A percentile compares a stretch with the other conserved stretches of the same genome.
Conservation (phyloP, 1,140 invertebrate genomes). For the Drosophila navojoa region DNA sequence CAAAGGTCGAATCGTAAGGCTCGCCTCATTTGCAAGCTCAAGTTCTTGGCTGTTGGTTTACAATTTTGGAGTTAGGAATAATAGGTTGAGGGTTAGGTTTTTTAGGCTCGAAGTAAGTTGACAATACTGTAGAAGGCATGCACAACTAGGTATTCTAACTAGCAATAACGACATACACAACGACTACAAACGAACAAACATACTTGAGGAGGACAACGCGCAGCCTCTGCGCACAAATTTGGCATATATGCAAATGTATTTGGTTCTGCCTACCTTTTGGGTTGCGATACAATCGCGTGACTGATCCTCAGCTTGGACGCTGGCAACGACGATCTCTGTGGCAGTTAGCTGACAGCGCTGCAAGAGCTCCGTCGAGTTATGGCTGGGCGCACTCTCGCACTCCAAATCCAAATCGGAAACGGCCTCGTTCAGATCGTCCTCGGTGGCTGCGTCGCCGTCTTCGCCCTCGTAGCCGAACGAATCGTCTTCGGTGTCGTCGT, state of each 20-base stretch:
- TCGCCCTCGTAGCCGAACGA: slow-evolving; percentile 71
- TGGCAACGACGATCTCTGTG: slow-evolving; percentile 57
- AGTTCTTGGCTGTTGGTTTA: slow-evolving; percentile 26
- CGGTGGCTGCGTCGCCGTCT: slow-evolving; percentile 63
- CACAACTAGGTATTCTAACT: slow-evolving; percentile 30
- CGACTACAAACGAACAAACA: slow-evolving; percentile 30
- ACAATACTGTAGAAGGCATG: slow-evolving; percentile 65
- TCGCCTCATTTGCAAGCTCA: slow-evolving; percentile 1
- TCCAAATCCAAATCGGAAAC: slow-evolving; percentile 77
- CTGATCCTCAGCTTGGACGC: slow-evolving; percentile 53
- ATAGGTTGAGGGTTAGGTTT: slow-evolving; percentile 39
- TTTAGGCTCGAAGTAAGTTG: slow-evolving; percentile 52
- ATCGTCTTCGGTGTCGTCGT: slow-evolving; percentile 73
- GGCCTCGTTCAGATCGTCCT: slow-evolving; percentile 78
- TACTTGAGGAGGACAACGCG: slow-evolving; percentile 37
- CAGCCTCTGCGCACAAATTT: slow-evolving; percentile 24
- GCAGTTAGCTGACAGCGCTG: slow-evolving; percentile 61
- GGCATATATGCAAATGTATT: slow-evolving; percentile 43
- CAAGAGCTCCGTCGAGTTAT: slow-evolving; percentile 44
- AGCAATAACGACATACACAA: slow-evolving; percentile 45
- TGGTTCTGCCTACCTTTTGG: slow-evolving; percentile 70
- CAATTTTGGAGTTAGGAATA: slow-evolving; percentile 24
- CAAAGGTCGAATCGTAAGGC: neutral
- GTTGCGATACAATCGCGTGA: slow-evolving; percentile 79
- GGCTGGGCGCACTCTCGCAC: slow-evolving; percentile 42